A percentile compares a stretch with the other conserved stretches of the same genome.
Evolutionary conservation across 1,140 invertebrate species (phyloP).

Genomic region (Palaemon carinicauda): DNA sequence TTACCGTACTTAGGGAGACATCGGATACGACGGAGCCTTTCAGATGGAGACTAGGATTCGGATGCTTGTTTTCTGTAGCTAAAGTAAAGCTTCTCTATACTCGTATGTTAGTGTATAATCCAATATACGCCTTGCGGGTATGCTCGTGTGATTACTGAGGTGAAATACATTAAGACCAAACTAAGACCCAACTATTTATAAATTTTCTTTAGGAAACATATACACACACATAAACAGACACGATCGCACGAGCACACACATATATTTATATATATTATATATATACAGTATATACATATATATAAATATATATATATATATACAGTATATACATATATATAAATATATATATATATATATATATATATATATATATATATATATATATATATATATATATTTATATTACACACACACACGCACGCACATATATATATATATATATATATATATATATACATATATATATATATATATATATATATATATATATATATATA

Average conservation of each 20-base stretch:
- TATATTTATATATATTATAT: not conserved
- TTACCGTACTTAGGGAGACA: too few species aligned
- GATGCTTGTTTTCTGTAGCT: too few species aligned
- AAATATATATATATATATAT: not conserved
- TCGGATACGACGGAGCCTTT: too few species aligned
- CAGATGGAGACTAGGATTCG: too few species aligned
- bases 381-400: slow-evolving; percentile 2
- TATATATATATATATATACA: slow-evolving; percentile 2
- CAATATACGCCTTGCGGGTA: too few species aligned
- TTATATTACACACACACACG: not conserved
- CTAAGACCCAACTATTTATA: too few species aligned
- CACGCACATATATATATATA: not conserved
- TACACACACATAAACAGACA: not conserved
- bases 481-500: not conserved
- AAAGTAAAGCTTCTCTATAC: too few species aligned
- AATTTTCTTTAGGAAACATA: too few species aligned
- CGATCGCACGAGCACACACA: not conserved
- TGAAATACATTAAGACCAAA: too few species aligned
- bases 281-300: not conserved
- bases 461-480: not conserved
- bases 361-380: not conserved
- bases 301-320: too few species aligned
- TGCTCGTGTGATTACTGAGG: too few species aligned
- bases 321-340: not conserved
- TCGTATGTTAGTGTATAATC: too few species aligned